A percentile compares a stretch with the other conserved stretches of the same genome.
Evolutionary conservation across 2,888 invertebrate species (phyloP).

Genomic region (Tinea trinotella): DNA sequence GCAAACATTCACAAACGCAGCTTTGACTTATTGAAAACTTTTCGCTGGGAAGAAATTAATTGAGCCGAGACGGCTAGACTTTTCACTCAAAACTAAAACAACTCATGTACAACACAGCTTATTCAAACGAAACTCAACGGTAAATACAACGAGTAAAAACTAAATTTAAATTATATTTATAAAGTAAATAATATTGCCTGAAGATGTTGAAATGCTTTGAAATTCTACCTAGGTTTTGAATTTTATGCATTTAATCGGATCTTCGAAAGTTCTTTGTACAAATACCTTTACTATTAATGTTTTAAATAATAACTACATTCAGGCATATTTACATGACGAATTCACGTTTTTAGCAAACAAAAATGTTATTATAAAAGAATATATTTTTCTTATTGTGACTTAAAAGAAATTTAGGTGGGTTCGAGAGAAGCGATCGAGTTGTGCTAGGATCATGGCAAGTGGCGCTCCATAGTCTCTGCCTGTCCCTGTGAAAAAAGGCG

Average conservation of each 20-base stretch:
- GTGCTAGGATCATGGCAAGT: too few species aligned
- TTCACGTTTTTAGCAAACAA: too few species aligned
- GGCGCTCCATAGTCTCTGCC: too few species aligned
- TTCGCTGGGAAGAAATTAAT: constrained; percentile 20
- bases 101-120: background rate
- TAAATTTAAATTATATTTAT: too few species aligned
- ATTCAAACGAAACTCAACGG: background rate
- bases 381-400: too few species aligned
- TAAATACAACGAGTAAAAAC: too few species aligned
- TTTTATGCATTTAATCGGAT: constrained; percentile 1
- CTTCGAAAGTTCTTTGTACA: background rate
- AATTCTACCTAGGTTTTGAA: constrained; percentile 1
- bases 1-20: constrained; percentile 14
- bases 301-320: too few species aligned
- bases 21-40: constrained; percentile 20
- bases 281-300: background rate
- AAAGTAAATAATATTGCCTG: constrained; percentile 6
- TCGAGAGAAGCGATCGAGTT: too few species aligned
- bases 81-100: background rate
- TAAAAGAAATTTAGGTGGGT: too few species aligned
- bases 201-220: constrained; percentile 16
- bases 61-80: constrained; percentile 20
- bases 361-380: too few species aligned
- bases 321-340: too few species aligned
- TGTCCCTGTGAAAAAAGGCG: too few species aligned